Conservation (phyloP, 1,140 invertebrate genomes). For the Scaptodrosophila lebanonensis region DNA sequence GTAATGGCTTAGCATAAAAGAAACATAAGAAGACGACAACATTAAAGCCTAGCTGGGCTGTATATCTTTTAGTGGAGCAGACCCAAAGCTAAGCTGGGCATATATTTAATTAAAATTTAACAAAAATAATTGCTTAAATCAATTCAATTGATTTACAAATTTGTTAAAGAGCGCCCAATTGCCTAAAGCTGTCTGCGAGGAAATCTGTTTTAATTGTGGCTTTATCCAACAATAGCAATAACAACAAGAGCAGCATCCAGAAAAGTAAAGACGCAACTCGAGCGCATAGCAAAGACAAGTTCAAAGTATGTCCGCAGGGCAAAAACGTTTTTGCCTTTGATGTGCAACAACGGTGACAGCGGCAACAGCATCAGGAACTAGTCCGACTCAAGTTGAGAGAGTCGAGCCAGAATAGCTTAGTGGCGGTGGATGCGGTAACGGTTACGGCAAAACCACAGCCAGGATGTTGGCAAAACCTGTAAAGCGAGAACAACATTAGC, state of each 20-base stretch:
- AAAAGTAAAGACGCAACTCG: not conserved
- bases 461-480: conserved; percentile 3
- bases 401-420: too few relatives aligned
- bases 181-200: conserved; percentile 23
- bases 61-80: conserved; percentile 1
- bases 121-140: conserved; percentile 66
- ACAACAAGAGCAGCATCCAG: conserved; percentile 15
- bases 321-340: conserved; percentile 52
- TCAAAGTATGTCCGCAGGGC: conserved; percentile 60
- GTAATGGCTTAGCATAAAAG: too few relatives aligned
- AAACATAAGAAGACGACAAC: too few relatives aligned
- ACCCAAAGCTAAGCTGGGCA: not conserved
- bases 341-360: conserved; percentile 29
- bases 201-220: conserved; percentile 72
- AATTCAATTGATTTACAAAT: conserved; percentile 70
- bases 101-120: conserved; percentile 63
- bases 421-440: too few relatives aligned
- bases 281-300: conserved; percentile 24
- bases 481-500: conserved; percentile 58
- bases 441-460: conserved; percentile 9
- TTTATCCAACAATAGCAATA: conserved; percentile 14
- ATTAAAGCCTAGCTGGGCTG: too few relatives aligned
- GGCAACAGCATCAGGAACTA: not conserved
- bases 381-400: too few relatives aligned
- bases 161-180: conserved; percentile 63